Conservation (phyloP, 2,888 invertebrate genomes). For the Lochmaea crataegi region DNA sequence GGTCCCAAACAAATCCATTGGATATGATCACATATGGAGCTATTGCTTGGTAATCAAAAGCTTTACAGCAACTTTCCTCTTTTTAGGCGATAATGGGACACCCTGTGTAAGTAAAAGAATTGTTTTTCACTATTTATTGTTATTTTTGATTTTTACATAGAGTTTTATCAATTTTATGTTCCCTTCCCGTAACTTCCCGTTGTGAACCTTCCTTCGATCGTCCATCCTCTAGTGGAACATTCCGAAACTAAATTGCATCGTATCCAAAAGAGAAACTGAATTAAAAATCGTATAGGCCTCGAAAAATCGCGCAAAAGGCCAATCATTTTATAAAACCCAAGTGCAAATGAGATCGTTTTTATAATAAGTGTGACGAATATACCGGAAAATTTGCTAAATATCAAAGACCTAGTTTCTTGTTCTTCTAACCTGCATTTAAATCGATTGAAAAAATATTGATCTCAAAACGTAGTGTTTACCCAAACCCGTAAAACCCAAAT, state of each 20-base stretch:
- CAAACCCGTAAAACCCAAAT: constrained; percentile 54
- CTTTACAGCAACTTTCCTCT: too few relatives aligned
- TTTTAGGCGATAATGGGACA: too few relatives aligned
- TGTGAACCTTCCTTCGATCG: constrained; percentile 52
- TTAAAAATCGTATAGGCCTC: constrained; percentile 44
- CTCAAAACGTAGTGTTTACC: constrained; percentile 50
- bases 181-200: constrained; percentile 47
- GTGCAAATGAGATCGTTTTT: constrained; percentile 35
- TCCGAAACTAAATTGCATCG: constrained; percentile 56
- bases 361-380: constrained; percentile 26
- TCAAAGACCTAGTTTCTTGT: constrained; percentile 37
- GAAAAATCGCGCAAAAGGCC: constrained; percentile 46
- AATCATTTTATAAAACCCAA: constrained; percentile 38
- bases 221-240: constrained; percentile 55
- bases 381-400: constrained; percentile 39
- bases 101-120: too few relatives aligned
- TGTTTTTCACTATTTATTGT: too few relatives aligned
- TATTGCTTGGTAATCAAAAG: too few relatives aligned
- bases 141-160: too few relatives aligned
- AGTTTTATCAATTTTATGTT: background rate
- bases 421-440: constrained; percentile 53
- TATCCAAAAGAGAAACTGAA: constrained; percentile 55
- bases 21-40: too few relatives aligned
- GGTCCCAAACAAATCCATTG: too few relatives aligned
- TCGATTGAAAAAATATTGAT: constrained; percentile 63